Evolutionary conservation across 2,888 invertebrate genomes (phyloP).

Genomic region (Luperina nickerlii): DNA sequence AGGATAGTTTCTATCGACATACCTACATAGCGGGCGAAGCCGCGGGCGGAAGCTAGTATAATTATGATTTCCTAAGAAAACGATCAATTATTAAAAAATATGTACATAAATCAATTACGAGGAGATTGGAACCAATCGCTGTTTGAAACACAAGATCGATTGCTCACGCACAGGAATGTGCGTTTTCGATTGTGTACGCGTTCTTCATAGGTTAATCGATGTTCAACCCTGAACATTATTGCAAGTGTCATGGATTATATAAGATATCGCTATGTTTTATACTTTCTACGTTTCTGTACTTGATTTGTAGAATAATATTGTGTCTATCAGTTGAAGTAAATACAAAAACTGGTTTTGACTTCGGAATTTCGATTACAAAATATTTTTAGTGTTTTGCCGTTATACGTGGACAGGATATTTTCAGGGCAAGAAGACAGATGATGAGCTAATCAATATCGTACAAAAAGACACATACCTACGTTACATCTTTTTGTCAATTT

Average conservation of each 20-base stretch:
- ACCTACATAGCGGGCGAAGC: too few relatives aligned
- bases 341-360: not conserved
- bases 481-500: not conserved
- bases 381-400: not conserved
- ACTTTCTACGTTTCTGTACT: conserved; percentile 42
- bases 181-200: conserved; percentile 48
- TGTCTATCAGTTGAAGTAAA: not conserved
- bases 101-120: conserved; percentile 48
- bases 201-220: conserved; percentile 48
- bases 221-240: conserved; percentile 33
- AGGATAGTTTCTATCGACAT: too few relatives aligned
- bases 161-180: conserved; percentile 56
- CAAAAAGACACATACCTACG: not conserved
- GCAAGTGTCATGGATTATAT: conserved; percentile 44
- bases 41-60: too few relatives aligned
- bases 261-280: conserved; percentile 24
- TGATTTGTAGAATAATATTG: not conserved
- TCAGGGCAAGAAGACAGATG: not conserved
- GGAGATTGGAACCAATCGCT: conserved; percentile 47
- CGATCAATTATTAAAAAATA: conserved; percentile 25
- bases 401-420: not conserved
- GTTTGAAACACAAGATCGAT: conserved; percentile 42
- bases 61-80: conserved; percentile 42
- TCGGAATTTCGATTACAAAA: not conserved
- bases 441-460: not conserved